phyloP scores from a whole-genome alignment of 2,797 vertebrate genomes.

The Falco rusticolus region DNA sequence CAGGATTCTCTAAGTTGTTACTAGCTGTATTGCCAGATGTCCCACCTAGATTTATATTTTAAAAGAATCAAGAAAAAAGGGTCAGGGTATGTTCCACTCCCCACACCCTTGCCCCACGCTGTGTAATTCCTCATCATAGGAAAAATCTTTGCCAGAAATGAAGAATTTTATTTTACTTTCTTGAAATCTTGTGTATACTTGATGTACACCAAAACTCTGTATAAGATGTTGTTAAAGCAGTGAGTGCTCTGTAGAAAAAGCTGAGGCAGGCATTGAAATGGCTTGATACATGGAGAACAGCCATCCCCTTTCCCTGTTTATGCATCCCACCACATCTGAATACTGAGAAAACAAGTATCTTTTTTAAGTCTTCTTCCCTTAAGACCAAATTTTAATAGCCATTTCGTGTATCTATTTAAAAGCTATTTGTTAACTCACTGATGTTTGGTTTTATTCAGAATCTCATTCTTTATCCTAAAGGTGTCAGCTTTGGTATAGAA shows the following conservation, averaged over 20 bases:
- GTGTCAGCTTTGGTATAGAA: neutral
- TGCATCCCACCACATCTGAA: neutral
- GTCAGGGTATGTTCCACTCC: neutral
- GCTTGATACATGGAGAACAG: neutral
- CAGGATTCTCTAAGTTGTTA: neutral
- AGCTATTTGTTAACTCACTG: neutral
- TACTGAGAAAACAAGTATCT: neutral
- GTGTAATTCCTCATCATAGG: neutral
- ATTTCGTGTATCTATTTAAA: neutral
- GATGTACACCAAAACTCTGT: neutral
- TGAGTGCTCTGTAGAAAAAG: neutral
- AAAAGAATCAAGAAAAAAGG: neutral
- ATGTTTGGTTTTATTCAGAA: neutral
- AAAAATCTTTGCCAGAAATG: neutral
- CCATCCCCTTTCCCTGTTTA: neutral
- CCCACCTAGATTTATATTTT: neutral
- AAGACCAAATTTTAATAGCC: neutral
- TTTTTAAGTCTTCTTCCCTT: neutral
- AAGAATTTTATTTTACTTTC: neutral
- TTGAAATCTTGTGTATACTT: neutral
- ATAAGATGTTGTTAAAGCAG: neutral
- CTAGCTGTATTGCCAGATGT: neutral
- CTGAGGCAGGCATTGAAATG: neutral
- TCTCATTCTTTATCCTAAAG: neutral
- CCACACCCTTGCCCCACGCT: accelerated